Conservation (phyloP, 2,113 vertebrate species). For the Anguilla rostrata region DNA sequence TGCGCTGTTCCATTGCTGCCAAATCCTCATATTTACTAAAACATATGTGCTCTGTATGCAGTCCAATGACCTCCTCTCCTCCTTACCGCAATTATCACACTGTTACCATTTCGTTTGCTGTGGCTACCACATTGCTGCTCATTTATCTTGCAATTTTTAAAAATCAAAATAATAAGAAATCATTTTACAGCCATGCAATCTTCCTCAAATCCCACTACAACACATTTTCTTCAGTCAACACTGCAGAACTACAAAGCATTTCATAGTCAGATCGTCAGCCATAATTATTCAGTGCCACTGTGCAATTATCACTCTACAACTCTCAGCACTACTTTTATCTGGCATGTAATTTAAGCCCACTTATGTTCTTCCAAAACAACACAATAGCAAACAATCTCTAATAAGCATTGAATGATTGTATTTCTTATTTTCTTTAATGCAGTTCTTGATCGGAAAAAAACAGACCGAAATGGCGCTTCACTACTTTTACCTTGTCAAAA, state of each 20-base stretch:
- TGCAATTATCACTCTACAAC: neutral
- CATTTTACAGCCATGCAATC: neutral
- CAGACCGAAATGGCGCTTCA: neutral
- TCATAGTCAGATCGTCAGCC: neutral
- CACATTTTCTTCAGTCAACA: neutral
- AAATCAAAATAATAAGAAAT: neutral
- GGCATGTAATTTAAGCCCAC: neutral
- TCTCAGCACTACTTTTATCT: neutral
- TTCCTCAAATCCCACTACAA: neutral
- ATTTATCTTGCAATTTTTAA: neutral
- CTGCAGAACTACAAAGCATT: neutral
- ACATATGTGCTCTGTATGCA: neutral
- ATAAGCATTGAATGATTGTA: neutral
- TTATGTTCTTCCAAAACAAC: neutral
- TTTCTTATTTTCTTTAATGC: neutral
- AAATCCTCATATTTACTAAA: neutral
- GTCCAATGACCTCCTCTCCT: neutral
- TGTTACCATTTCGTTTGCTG: neutral
- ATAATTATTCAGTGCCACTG: neutral
- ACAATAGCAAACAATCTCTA: neutral
- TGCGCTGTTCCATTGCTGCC: neutral
- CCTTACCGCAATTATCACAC: too few relatives aligned
- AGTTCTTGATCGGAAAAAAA: neutral
- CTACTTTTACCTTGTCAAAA: constrained; percentile 70
- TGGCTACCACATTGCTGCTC: neutral